Base-by-base conservation (phyloP, 2,888 invertebrate genomes). In the Trissolcus japonicus region DNA sequence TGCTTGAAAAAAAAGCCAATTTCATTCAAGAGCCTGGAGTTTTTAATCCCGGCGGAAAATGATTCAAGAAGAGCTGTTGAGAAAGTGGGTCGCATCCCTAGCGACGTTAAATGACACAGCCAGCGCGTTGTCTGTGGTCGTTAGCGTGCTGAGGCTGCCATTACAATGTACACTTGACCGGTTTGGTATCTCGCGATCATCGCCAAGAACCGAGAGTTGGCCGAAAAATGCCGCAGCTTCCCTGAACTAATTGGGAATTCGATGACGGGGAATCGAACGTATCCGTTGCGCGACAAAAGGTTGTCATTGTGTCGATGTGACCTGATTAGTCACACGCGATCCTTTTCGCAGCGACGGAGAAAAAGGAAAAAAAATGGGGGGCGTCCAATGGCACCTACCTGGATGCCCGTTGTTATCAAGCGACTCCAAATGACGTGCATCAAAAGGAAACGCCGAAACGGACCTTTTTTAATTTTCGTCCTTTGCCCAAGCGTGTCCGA, bases 181-280 rank as follows among this genome's bases (percentile, higher is more conserved):
- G 67, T 63, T 57, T 48, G 60, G 59, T 51, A 59, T 63, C 61
- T 62, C 46, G 60, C 72, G 61, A 73, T 73, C 21, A 59, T 63
- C 63, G 29, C 7, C 21, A 41, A 35, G 55, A 75, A 43, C 57
- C 60, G 48, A 16, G 63, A 48, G 59, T 6, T 2, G 40, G n/a
- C 43, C 48, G 41, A 51, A 63, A 59, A 62, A 55, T 25, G 81
- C 78, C 76, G 83, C 84, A 84, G 82, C 83, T 83, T 84, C 79
- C 82, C 84, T 82, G 84, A 84, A 84, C 83, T 84, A 84, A 84
- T 84, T 83, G 84, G 81, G 76, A 80, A 80, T 73, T 82, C 79
- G 82, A 84, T 83, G 81, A 80, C 68, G 75, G 35, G 16, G 17
- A 71, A 75, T 76, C 71, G 74, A 75, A 73, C 66, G 66, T 59